Conservation (phyloP, 92 coral and sea anemone genomes). For the Montipora capitata region DNA sequence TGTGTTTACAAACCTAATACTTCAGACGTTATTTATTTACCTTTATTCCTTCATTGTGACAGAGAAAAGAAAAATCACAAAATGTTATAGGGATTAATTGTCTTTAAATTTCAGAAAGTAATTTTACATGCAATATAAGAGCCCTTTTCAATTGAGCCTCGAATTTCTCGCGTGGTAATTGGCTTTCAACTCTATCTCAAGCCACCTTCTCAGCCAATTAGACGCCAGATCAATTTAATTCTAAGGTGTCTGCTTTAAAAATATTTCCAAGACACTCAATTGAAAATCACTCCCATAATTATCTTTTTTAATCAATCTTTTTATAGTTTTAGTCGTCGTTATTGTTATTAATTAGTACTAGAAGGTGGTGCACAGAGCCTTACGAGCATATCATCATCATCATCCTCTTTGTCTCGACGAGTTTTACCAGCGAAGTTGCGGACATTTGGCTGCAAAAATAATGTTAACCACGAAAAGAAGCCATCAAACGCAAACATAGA, state of each 20-base stretch:
- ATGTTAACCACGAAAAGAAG: slow-evolving; percentile 25
- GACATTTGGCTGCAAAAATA: slow-evolving; percentile 51
- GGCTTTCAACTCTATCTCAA: no score
- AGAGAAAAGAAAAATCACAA: neutral
- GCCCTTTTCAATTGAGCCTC: neutral
- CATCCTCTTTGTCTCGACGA: slow-evolving; percentile 31
- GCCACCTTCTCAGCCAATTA: no score
- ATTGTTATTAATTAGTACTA: neutral
- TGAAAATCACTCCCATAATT: neutral
- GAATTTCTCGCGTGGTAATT: no score
- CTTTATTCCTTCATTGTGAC: neutral
- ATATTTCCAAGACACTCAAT: neutral
- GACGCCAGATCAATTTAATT: no score
- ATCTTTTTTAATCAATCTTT: neutral
- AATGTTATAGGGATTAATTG: no score
- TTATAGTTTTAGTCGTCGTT: neutral
- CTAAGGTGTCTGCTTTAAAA: no score
- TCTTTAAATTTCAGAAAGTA: no score
- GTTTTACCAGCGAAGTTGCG: slow-evolving; percentile 33
- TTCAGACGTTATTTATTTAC: neutral
- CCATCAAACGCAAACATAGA: neutral
- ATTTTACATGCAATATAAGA: neutral
- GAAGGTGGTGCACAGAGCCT: slow-evolving; percentile 12
- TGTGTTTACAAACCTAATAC: no score
- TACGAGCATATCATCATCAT: slow-evolving; percentile 36